These are phyloP conservation scores for Clarias macrocephalus DNA, from an alignment of 2,113 vertebrate genomes.

Conservation along the genomic window DNA sequence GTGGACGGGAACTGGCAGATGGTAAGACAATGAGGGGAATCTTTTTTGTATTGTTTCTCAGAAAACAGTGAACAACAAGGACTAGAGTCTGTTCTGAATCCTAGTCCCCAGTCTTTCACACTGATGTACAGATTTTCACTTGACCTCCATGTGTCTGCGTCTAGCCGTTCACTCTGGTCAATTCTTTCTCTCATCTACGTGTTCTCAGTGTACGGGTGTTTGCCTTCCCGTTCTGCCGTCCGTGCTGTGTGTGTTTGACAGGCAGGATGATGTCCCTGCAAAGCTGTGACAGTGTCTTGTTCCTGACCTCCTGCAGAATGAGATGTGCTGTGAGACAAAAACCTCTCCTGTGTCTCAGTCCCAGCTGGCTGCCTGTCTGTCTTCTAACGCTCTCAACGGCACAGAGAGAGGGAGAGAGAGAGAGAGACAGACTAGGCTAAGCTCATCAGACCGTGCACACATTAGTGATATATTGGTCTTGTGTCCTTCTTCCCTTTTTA, in stretches of 20 bases:
- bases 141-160: neutral
- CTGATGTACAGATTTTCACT: neutral
- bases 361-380: conserved; percentile 9
- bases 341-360: conserved; percentile 11
- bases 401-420: neutral
- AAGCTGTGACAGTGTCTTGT: neutral
- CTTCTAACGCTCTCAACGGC: neutral
- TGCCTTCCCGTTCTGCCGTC: neutral
- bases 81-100: neutral
- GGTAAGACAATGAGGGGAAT: neutral
- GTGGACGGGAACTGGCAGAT: neutral
- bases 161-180: neutral
- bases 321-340: neutral
- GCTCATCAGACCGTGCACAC: neutral
- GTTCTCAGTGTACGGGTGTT: neutral
- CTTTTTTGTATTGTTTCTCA: neutral
- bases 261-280: conserved; percentile 15
- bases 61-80: neutral
- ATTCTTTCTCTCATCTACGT: neutral
- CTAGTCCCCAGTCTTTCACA: neutral
- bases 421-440: neutral
- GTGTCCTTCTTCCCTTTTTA: neutral
- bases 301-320: conserved; percentile 30
- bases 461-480: neutral
- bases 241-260: conserved; percentile 16